phyloP scores from a whole-genome alignment of 2,113 vertebrate species.

The Sinocyclocheilus maitianheensis region DNA sequence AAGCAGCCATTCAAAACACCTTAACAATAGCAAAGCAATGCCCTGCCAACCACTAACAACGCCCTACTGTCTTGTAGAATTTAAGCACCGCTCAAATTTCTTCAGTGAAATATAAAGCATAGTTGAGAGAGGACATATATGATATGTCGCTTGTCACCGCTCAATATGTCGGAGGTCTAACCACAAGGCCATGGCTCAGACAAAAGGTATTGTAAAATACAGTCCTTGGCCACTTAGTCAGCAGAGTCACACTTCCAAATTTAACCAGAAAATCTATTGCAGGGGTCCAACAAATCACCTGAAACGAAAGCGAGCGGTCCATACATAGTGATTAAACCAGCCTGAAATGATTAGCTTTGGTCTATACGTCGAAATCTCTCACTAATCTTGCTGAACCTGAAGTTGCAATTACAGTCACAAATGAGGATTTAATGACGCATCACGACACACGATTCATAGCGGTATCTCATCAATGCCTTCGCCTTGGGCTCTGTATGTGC shows the following conservation, averaged over 20 bases:
- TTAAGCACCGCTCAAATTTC: neutral
- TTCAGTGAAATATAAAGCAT: neutral
- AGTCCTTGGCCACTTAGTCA: neutral
- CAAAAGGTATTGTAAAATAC: neutral
- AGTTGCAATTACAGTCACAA: conserved; percentile 40
- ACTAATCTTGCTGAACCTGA: conserved; percentile 28
- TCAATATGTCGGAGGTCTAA: neutral
- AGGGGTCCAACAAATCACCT: conserved; percentile 5
- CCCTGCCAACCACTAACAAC: neutral
- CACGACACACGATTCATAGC: conserved; percentile 22
- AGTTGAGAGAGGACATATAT: neutral
- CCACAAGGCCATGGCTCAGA: neutral
- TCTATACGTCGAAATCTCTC: neutral
- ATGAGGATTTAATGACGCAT: conserved; percentile 33
- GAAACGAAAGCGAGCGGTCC: neutral
- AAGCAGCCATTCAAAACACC: neutral
- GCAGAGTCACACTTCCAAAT: conserved; percentile 17
- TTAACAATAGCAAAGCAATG: neutral
- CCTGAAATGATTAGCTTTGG: conserved; percentile 28
- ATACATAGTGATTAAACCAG: conserved; percentile 8
- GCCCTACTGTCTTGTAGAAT: neutral
- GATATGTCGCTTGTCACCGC: neutral
- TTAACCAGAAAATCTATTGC: conserved; percentile 38
- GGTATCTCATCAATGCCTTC: conserved; percentile 10
- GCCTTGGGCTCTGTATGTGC: conserved; percentile 5